These are phyloP conservation scores for Temnothorax rugatulus DNA, from an alignment of 2,888 invertebrate species.

Conservation along the genomic window DNA sequence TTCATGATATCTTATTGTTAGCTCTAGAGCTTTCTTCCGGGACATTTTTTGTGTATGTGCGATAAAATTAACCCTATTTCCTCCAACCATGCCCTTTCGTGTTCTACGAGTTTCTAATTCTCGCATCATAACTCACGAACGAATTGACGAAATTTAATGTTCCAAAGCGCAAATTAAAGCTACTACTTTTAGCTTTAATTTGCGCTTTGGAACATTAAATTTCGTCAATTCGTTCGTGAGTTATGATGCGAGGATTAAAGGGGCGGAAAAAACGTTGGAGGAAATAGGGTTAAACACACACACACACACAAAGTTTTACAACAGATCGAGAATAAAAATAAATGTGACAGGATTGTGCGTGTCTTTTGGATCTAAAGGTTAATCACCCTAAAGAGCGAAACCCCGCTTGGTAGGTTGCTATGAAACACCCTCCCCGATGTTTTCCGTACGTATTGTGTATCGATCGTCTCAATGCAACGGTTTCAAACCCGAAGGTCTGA, in stretches of 20 bases:
- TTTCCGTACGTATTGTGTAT: conserved; percentile 51
- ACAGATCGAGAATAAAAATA: neutral
- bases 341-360: neutral
- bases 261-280: too few species aligned
- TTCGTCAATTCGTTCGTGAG: too few species aligned
- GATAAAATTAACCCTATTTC: too few species aligned
- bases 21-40: neutral
- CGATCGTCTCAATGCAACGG: conserved; percentile 21
- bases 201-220: too few species aligned
- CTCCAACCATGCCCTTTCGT: too few species aligned
- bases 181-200: too few species aligned
- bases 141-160: too few species aligned
- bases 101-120: too few species aligned
- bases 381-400: conserved; percentile 51
- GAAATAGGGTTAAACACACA: too few species aligned
- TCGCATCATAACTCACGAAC: too few species aligned
- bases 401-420: conserved; percentile 61
- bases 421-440: conserved; percentile 55
- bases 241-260: too few species aligned
- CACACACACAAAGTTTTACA: neutral
- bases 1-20: neutral
- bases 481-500: neutral
- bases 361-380: neutral
- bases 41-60: neutral
- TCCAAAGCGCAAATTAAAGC: too few species aligned